phyloP scores from a whole-genome alignment of 2,113 vertebrate species.

The Nestor notabilis region DNA sequence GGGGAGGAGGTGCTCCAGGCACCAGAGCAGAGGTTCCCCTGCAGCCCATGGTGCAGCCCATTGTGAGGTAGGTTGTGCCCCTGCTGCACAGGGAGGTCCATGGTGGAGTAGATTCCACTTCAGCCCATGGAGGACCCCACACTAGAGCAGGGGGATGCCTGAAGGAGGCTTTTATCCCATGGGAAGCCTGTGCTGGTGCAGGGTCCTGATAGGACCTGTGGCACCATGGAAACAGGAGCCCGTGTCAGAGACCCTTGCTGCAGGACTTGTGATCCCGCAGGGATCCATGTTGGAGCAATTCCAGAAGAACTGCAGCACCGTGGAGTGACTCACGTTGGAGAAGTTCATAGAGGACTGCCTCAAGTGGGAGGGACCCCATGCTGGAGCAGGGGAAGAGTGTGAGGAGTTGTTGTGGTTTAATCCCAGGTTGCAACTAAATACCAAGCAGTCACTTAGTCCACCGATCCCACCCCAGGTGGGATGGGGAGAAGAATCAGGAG shows the following conservation, averaged over 20 bases:
- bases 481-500: neutral
- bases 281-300: neutral
- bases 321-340: neutral
- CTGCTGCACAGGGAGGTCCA: too few relatives aligned
- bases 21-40: neutral
- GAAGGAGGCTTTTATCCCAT: neutral
- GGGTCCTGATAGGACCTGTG: neutral
- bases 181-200: neutral
- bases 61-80: too few relatives aligned
- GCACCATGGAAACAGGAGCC: neutral
- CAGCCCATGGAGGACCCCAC: neutral
- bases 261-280: fast-evolving
- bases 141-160: neutral
- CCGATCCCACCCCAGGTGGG: neutral
- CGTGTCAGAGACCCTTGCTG: neutral
- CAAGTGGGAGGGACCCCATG: fast-evolving
- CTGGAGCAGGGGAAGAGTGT: neutral
- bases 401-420: neutral
- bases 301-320: neutral
- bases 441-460: neutral
- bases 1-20: neutral
- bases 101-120: neutral
- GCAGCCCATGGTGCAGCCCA: fast-evolving
- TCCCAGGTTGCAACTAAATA: neutral
- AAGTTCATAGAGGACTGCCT: neutral